phyloP scores from a whole-genome alignment of 1,140 invertebrate genomes.

The Neuroterus valhalla region DNA sequence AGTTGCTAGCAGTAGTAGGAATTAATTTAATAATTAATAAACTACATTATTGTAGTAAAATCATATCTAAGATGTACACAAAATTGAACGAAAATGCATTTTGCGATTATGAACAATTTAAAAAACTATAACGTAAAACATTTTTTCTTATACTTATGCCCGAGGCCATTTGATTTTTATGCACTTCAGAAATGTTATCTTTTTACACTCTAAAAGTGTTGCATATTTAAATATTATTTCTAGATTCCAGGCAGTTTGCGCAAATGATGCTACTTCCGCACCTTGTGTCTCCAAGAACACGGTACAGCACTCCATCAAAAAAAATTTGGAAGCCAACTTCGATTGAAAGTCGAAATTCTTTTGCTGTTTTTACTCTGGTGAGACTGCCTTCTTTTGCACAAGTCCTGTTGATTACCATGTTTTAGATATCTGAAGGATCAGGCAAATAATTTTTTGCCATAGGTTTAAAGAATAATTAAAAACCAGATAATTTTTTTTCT shows the following conservation, averaged over 20 bases:
- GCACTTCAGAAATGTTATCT: not conserved
- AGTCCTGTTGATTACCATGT: too few relatives aligned
- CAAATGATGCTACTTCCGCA: slow-evolving; percentile 33
- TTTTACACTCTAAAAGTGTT: not conserved
- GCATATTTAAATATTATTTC: slow-evolving; percentile 11
- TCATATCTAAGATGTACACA: too few relatives aligned
- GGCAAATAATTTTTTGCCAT: slow-evolving; percentile 2
- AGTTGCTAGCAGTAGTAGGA: too few relatives aligned
- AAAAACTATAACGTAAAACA: too few relatives aligned
- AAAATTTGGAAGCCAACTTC: slow-evolving; percentile 45
- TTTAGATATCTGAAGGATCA: too few relatives aligned
- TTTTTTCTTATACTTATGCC: too few relatives aligned
- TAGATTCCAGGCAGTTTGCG: slow-evolving; percentile 37
- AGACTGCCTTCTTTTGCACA: too few relatives aligned
- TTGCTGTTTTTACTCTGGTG: slow-evolving; percentile 42
- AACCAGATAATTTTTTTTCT: not conserved
- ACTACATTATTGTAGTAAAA: too few relatives aligned
- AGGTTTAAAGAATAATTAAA: slow-evolving; percentile 11
- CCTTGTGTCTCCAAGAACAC: slow-evolving; percentile 36
- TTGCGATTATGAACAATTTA: too few relatives aligned
- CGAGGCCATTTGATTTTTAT: too few relatives aligned
- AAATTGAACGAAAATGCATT: too few relatives aligned
- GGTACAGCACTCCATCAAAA: slow-evolving; percentile 26
- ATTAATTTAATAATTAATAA: too few relatives aligned
- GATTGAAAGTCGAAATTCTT: slow-evolving; percentile 41